Base-by-base conservation (phyloP, 2,113 vertebrate genomes). In the Bombycilla garrulus region DNA sequence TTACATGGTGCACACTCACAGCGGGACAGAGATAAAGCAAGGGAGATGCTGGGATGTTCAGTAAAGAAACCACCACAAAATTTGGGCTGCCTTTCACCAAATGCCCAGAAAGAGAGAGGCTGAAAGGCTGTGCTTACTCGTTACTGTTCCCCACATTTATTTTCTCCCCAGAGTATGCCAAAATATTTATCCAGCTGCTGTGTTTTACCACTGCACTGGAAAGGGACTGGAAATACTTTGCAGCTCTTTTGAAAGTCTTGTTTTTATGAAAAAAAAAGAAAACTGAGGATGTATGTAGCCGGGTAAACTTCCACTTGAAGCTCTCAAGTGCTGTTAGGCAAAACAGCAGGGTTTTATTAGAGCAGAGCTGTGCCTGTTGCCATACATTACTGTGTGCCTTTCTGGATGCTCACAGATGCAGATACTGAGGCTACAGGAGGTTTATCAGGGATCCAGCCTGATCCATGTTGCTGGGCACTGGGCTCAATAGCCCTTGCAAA, bases 401-500 rank as follows among this genome's bases (percentile, higher is more conserved):
- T 26, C 38, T 70, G n/a, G 48, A 35, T 24, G 36, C 40, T 66
- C 77, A 81, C 42, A 47, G 83, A 6, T 31, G 13, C 3, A 0
- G 20, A 50, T 31, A 15, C 36, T 45, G 38, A 64, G 35, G 42
- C 45, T 54, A 10, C 1, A 1, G 42, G 21, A 72, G 35, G 9
- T 61, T 57, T 54, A 10, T n/a, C 35, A 71, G 44, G 42, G 25
- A n/a, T 62, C 40, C 21, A 62, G 23, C 24, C 47, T 67, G 23
- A 76, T 25, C 38, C 23, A 53, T 2, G 0, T 5, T 64, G 42
- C 51, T 38, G 5, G 1, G 23, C 3, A 2, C 15, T 48, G 24
- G n/a, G 19, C 8, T 36, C 54, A 77, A 61, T 1, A 78, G 16
- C 17, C 54, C 84, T 78, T 57, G 25, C 69, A 91, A 88, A n/a